Base-by-base conservation (phyloP, 2,113 vertebrate species). In the Xyliphius kryptos region DNA sequence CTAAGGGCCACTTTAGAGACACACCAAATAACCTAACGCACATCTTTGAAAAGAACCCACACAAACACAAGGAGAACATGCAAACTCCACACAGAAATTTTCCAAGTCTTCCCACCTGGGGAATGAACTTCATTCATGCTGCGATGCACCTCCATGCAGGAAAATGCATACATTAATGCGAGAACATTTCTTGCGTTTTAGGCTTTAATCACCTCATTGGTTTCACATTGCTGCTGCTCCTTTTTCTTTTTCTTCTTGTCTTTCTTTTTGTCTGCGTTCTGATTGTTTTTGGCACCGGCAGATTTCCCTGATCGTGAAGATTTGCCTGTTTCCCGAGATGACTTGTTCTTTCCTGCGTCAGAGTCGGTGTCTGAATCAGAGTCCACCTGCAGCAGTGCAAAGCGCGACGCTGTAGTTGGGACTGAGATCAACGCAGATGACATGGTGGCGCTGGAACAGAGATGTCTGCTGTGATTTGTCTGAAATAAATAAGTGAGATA, bases 311-410 rank as follows among this genome's bases (percentile, higher is more conserved):
- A 66, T 12, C 87, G 87, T 48, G 80, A 69, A 62, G 80, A 70
- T 67, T 92, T 93, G 17, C 83, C 85, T 17, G 77, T 56, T 61
- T 83, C 83, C 41, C 43, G 84, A 51, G 80, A 74, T 36, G 71
- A 71, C 80, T 84, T 88, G 56, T 68, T 73, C 81, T 91, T 94
- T 44, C 88, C 88, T 37, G 79, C 60, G 20, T 93, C 89, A 0
- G 88, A 95, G 67, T 93, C 91, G 0, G 89, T 87, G 55, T 91
- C 90, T 37, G 91, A 91, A 60, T 91, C 91, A 0, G 90, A 92
- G 80, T 97, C 90, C 2, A 95, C 86, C 84, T 91, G 92, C n/a
- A 97, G 88, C 52, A 96, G 80, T 60, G 93, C 93, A 70, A 97
- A 97, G 46, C 91, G 91, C 56, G 93, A 96, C 17, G 92, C 90